Conservation (phyloP, 2,797 vertebrate species). For the Champsocephalus esox region DNA sequence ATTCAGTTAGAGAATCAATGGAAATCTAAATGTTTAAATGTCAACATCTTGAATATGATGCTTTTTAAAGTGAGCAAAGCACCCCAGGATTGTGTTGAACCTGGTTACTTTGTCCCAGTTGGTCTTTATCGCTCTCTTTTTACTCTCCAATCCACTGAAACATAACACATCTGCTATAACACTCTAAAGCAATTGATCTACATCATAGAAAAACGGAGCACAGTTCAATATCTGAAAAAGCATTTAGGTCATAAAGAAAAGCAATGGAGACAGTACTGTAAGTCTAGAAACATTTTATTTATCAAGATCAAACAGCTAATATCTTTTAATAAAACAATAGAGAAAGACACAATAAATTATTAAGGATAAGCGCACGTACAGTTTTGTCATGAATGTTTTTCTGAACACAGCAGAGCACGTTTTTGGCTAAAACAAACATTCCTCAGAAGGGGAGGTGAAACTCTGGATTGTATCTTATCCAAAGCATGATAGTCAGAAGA, state of each 20-base stretch:
- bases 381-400: conserved; percentile 62
- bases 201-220: background rate
- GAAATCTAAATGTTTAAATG: too few relatives aligned
- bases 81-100: too few relatives aligned
- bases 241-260: conserved; percentile 27
- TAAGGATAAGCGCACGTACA: conserved; percentile 57
- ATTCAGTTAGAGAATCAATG: background rate
- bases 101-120: background rate
- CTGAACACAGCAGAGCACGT: conserved; percentile 48
- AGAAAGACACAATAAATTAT: conserved; percentile 80
- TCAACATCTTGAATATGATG: background rate
- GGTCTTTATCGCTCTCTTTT: background rate
- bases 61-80: too few relatives aligned
- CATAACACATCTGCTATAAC: background rate
- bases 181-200: background rate
- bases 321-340: conserved; percentile 71
- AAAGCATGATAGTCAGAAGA: conserved; percentile 5
- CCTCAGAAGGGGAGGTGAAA: conserved; percentile 4
- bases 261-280: conserved; percentile 24
- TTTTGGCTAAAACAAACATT: conserved; percentile 46
- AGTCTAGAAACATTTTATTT: conserved; percentile 79
- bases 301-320: conserved; percentile 71
- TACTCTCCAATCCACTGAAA: background rate
- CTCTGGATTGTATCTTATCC: conserved; percentile 5
- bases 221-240: conserved; percentile 19